Evolutionary conservation across 2,888 invertebrate species (phyloP), one percentile per base, ranked within the genome.

Genomic region (Melinopterus prodromus): DNA sequence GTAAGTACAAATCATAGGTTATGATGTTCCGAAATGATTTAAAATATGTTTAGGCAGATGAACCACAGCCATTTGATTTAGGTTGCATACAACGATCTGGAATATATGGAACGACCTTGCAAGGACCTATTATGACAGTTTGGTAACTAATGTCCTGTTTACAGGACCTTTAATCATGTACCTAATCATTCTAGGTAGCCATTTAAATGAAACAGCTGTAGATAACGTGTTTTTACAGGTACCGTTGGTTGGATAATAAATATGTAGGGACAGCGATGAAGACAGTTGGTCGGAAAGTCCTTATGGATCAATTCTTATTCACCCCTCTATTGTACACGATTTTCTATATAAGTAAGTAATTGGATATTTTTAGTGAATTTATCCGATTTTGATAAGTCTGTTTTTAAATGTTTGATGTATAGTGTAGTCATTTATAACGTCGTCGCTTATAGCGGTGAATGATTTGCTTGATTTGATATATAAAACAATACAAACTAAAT

Each of bases 231-330:
- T 15, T 36, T 89, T 88, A 77, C 86, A 96, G 96, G 96, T 97
- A 96, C 88, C 93, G 92, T 90, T 95, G 93, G 91, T 88, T 97
- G 82, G 97, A 97, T 88, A 90, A 89, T 80, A 92, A 91, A 82
- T 93, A 94, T 84, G 91, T 91, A 0, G 96, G 96, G 0, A 94
- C 92, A 0, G 88, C 93, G 0, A 88, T 90, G 12, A 92, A 90
- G 86, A 91, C 92, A 0, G 92, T 96, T 36, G 86, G 91, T 0
- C 92, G 92, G 81, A 97, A 97, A 90, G 91, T 96, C 76, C 86
- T 93, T 0, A 88, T 94, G 79, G 97, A 97, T 88, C 96, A 97
- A 89, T 93, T 95, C 85, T 80, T 95, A 3, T 91, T 96, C 88
- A 95, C 96, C 0, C 96, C 96, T 0, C 90, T 92, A 26, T 88